Percentiles rank a stretch among this genome's conserved stretches.
These are phyloP conservation scores for Ypsolopha scabrella DNA, from an alignment of 2,888 invertebrate genomes.

Conservation along the genomic window DNA sequence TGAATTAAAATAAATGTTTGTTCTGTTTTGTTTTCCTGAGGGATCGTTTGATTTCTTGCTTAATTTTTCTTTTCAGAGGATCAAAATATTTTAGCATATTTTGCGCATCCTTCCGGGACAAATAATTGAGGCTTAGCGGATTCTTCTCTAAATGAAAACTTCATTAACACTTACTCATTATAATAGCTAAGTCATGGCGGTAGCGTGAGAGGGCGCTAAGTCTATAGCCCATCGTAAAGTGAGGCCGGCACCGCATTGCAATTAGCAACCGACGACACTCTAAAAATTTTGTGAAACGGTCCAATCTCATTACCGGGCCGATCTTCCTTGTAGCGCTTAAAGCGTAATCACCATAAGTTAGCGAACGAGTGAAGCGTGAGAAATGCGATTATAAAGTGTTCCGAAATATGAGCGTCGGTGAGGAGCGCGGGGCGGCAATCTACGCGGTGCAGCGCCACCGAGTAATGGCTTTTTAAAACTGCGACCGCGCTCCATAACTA, in stretches of 20 bases:
- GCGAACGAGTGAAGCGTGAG: conserved; percentile 63
- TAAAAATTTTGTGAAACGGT: conserved; percentile 66
- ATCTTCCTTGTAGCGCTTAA: conserved; percentile 68
- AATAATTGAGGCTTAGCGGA: conserved; percentile 2
- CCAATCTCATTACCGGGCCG: conserved; percentile 67
- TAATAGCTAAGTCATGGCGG: conserved; percentile 1
- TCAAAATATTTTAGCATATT: conserved; percentile 21
- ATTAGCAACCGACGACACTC: conserved; percentile 63
- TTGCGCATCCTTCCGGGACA: conserved; percentile 1
- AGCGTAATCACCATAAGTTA: conserved; percentile 70
- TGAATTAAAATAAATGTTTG: conserved; percentile 65
- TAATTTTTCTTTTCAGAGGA: conserved; percentile 18
- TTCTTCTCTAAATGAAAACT: conserved; percentile 24
- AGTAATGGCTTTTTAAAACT: conserved; percentile 71
- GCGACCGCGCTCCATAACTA: conserved; percentile 70
- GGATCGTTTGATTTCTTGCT: conserved; percentile 49
- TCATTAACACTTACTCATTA: conserved; percentile 34
- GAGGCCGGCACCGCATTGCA: conserved; percentile 29
- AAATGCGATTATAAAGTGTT: conserved; percentile 69
- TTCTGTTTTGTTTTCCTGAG: conserved; percentile 58
- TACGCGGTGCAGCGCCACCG: conserved; percentile 59
- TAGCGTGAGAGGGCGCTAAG: conserved; percentile 4
- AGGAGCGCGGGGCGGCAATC: conserved; percentile 42
- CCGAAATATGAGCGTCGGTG: conserved; percentile 55
- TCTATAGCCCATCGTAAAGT: conserved; percentile 7